Conservation (phyloP, 2,888 invertebrate genomes). For the Sisyra terminalis region DNA sequence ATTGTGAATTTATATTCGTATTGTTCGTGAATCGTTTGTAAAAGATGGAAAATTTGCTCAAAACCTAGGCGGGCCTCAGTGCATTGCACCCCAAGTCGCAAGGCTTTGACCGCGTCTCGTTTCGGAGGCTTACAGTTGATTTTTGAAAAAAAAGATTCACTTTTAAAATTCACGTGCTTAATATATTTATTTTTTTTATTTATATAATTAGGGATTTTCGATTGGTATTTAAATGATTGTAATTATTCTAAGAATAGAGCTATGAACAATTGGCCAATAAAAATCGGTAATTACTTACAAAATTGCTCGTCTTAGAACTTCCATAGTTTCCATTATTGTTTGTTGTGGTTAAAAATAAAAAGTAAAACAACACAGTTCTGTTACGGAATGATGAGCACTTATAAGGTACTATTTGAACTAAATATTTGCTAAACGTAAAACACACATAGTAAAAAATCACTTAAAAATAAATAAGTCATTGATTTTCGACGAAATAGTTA, state of each 20-base stretch:
- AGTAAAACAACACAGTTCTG: background rate
- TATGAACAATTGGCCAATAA: background rate
- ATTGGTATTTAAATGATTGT: no score
- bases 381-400: background rate
- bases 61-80: no score
- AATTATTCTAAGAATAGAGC: no score
- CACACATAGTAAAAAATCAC: background rate
- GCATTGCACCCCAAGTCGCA: no score
- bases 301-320: constrained; percentile 16
- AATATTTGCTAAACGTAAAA: background rate
- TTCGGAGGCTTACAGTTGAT: background rate
- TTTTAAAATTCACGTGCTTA: constrained; percentile 16
- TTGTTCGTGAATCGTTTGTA: no score
- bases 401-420: background rate
- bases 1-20: no score
- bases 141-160: constrained; percentile 5
- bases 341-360: background rate
- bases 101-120: no score
- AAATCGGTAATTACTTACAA: constrained; percentile 14
- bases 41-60: no score
- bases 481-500: background rate
- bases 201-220: no score
- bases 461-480: background rate
- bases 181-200: no score
- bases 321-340: constrained; percentile 13